Base-by-base conservation (phyloP, 2,797 vertebrate species). In the Amniataba percoides region DNA sequence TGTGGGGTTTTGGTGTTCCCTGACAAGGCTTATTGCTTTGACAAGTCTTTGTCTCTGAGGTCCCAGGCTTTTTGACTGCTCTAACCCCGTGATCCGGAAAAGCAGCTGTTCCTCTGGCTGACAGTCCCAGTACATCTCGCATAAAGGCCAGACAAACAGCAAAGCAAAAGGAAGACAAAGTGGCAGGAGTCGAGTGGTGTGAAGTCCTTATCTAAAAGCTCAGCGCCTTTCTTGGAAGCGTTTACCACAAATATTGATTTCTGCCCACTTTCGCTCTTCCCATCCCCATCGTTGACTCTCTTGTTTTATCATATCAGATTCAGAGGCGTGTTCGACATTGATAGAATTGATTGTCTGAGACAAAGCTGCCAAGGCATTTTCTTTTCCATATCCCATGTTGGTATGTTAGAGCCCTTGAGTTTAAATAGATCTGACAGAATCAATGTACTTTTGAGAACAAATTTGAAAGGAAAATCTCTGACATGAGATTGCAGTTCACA, bases 241-340 rank as follows among this genome's bases (percentile, higher is more conserved):
- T 87, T 90, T 90, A 87, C 88, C 77, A 63, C 79, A 81, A 58
- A 77, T 89, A 89, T 93, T 71, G 91, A 93, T 94, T 88, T 68
- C 46, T 68, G 39, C 19, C 36, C 25, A 7, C 59, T n/a, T 64
- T 39, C 21, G n/a, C 34, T 51, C 60, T 49, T 36, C 53, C 39
- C 58, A 40, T n/a, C 34, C 45, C 46, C 23, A 40, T 57, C 68
- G 39, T 70, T 48, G 39, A 73, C 67, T 83, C 48, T 45, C 70
- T 85, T 82, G 71, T 91, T 93, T 90, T 90, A 91, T 93, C 84
- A 89, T 89, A 91, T 93, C 87, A 92, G 89, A 89, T 90, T 85
- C 83, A 74, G 80, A 88, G 77, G 84, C 85, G 76, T 86, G 76
- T 84, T 89, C 83, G 87, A 79, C 87, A 91, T 87, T 89, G 92